phyloP scores from a whole-genome alignment of 2,797 vertebrate species.

The Tokudaia muenninki region DNA sequence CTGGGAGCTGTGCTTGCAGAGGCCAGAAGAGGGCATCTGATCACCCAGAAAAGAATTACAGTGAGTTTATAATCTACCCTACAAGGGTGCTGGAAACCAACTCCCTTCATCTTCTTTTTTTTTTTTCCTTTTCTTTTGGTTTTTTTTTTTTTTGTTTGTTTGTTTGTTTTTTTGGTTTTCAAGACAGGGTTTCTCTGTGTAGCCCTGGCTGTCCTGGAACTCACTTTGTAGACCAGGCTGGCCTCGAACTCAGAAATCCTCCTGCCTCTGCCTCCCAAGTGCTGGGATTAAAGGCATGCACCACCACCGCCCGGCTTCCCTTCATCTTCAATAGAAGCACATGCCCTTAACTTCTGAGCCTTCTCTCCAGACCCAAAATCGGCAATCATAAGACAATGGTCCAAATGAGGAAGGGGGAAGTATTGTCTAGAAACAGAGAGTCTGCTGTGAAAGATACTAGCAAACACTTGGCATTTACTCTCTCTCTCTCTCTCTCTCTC shows the following conservation, averaged over 20 bases:
- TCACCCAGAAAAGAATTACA: neutral
- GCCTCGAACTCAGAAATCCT: too few species aligned
- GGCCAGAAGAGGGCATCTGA: neutral
- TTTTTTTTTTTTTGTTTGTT: too few species aligned
- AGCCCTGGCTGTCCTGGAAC: too few species aligned
- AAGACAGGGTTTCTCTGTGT: too few species aligned
- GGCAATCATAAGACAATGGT: neutral
- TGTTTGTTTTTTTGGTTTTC: too few species aligned
- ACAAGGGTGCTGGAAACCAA: too few species aligned
- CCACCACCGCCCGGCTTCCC: neutral
- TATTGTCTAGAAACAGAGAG: neutral
- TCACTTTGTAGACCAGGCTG: too few species aligned
- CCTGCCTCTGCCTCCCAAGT: too few species aligned
- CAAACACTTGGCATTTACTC: neutral
- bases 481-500: neutral
- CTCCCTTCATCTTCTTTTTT: neutral
- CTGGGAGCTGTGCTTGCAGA: neutral
- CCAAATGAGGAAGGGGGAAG: neutral
- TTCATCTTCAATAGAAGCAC: neutral
- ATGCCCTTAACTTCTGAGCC: neutral
- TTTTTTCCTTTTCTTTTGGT: too few species aligned
- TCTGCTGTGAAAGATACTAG: neutral
- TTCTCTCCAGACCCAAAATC: neutral
- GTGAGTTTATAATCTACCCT: neutral
- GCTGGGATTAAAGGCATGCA: too few species aligned